Evolutionary conservation across 2,113 vertebrate genomes (phyloP), one percentile per base, ranked within the genome.

Genomic region (Menidia beryllina): DNA sequence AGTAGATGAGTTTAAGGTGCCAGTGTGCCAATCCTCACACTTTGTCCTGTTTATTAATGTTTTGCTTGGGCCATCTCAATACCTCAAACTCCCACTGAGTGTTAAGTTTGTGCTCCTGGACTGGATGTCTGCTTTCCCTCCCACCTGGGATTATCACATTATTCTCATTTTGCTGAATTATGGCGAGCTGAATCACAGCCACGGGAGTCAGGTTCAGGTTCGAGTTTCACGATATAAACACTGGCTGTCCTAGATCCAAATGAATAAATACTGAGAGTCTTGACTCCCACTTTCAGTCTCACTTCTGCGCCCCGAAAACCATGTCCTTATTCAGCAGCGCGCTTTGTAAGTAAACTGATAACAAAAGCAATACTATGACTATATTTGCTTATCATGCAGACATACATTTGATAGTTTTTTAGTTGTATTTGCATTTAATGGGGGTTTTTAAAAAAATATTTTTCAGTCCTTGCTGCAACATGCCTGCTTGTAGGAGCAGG

Each of bases 391-490:
- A n/a, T n/a, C n/a, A n/a, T n/a, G n/a, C n/a, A n/a, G n/a, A n/a
- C n/a, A n/a, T n/a, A n/a, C n/a, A n/a, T n/a, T n/a, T n/a, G n/a
- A n/a, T n/a, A n/a, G n/a, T n/a, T n/a, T n/a, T n/a, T n/a, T n/a
- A n/a, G n/a, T n/a, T n/a, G n/a, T n/a, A n/a, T n/a, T n/a, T n/a
- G n/a, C n/a, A n/a, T n/a, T n/a, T n/a, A n/a, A n/a, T n/a, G n/a
- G n/a, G n/a, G n/a, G n/a, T n/a, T n/a, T n/a, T n/a, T n/a, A n/a
- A n/a, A n/a, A n/a, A n/a, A n/a, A n/a, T 62, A 1, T 49, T 24
- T 72, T 58, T 41, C 55, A 86, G 81, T 69, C 27, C 23, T 81
- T 14, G 61, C 69, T 23, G 63, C 53, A 20, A 38, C n/a, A 5
- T 86, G 41, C 14, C n/a, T 67, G 39, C 24, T 53, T 43, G 7